Percentiles rank a stretch among this genome's conserved stretches.
Evolutionary conservation across 2,113 vertebrate species (phyloP).

Genomic region (Rattus norvegicus): DNA sequence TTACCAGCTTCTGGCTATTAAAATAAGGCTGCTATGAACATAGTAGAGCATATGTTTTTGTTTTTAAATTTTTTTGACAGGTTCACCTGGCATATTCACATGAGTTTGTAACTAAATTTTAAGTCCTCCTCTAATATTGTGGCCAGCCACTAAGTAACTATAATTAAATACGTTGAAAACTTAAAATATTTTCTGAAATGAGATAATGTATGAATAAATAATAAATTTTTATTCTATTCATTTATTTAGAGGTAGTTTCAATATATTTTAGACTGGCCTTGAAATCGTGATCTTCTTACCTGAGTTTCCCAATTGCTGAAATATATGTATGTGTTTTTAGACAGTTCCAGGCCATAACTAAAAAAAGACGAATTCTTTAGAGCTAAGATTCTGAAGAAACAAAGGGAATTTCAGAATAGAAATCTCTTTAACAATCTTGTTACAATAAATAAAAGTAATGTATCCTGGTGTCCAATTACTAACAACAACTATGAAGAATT

Average conservation of each 20-base stretch:
- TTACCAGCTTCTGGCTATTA: too few species aligned
- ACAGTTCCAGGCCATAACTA: neutral
- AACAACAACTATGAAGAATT: neutral
- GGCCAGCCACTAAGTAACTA: neutral
- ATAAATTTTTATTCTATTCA: neutral
- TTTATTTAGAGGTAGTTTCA: neutral
- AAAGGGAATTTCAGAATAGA: neutral
- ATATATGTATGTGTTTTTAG: neutral
- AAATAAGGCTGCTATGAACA: neutral
- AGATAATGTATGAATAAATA: neutral
- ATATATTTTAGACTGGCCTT: neutral
- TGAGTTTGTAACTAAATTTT: neutral
- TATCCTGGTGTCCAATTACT: neutral
- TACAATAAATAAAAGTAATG: neutral
- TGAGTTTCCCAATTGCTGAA: neutral
- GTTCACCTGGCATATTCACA: neutral
- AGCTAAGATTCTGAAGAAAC: neutral
- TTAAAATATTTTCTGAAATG: constrained; percentile 43
- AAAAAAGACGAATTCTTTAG: neutral
- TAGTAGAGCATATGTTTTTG: too few species aligned
- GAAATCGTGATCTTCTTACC: neutral
- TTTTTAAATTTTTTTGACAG: neutral
- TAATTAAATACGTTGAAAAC: neutral
- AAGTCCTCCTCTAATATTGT: neutral
- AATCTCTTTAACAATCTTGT: neutral